Evolutionary conservation across 2,888 invertebrate species (phyloP), one percentile per base, ranked within the genome.

Genomic region (Cheilosia grossa): DNA sequence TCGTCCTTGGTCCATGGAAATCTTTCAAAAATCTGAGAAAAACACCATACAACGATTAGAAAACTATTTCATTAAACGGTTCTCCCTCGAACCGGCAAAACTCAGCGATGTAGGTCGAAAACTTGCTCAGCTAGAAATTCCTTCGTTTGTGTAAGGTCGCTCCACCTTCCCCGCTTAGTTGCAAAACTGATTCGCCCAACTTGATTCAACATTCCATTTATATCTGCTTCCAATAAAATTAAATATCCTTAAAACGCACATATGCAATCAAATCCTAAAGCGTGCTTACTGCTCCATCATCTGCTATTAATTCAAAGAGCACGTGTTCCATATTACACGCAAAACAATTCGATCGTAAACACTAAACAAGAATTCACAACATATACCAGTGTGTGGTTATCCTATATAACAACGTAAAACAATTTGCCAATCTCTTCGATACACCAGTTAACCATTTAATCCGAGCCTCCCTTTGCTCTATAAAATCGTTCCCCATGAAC

Each of bases 401-500:
- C 44, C 44, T 27, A 9, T 27, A 9, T 30, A 56, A 54, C 37
- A 54, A 19, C 73, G 64, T 73, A 63, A 73, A 63, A 73, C 73
- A 54, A 73, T 73, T 73, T 73, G 73, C 63, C 63, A 69, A 54
- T 64, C 63, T 24, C 44, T 72, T 53, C 53, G 53, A 21, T n/a
- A 42, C 19, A 42, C n/a, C 56, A 69, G 30, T 69, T 56, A 56
- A 56, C 54, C 69, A 51, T 42, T 24, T 17, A 30, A 33, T 30
- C 27, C 58, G 30, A 49, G 72, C 15, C 59, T 59, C 72, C 49
- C 19, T 61, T 44, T 44, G 49, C 21, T 9, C 53, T 56, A 66
- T 66, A 59, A 79, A 73, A 73, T 42, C 30, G 13, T 82, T 77
- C 69, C 58, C 33, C 69, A 64, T 64, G 64, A 77, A 77, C 77